These are phyloP conservation scores for Brachystomella parvula DNA, from an alignment of 1,140 invertebrate species.

Conservation along the genomic window DNA sequence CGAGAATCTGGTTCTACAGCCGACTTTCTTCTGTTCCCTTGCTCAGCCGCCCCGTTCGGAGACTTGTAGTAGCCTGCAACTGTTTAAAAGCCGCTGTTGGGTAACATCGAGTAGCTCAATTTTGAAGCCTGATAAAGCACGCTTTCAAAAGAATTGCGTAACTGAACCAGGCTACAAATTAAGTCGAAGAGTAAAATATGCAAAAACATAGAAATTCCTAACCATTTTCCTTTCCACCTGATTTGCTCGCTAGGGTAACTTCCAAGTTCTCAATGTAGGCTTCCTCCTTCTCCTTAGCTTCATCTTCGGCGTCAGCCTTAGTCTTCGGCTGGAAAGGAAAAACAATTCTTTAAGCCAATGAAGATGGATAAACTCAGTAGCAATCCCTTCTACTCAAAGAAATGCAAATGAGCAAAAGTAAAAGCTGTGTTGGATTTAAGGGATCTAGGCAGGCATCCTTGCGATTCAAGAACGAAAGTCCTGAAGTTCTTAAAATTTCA, in stretches of 20 bases:
- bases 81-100: background rate
- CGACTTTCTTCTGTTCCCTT: no score
- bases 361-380: no score
- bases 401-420: no score
- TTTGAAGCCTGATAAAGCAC: background rate
- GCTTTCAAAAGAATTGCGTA: background rate
- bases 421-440: no score
- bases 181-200: background rate
- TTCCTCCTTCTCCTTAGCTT: slow-evolving; percentile 31
- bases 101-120: background rate
- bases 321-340: slow-evolving; percentile 10
- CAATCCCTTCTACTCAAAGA: no score
- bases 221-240: slow-evolving; percentile 7
- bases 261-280: slow-evolving; percentile 30
- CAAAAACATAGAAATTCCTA: no score
- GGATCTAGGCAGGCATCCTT: no score
- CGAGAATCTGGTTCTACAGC: background rate
- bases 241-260: background rate
- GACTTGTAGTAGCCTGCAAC: no score
- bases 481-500: no score
- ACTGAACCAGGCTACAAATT: background rate
- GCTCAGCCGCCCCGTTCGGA: no score
- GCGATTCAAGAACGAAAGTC: no score
- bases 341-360: no score
- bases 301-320: slow-evolving; percentile 27